These are phyloP conservation scores for Gasterosteus nipponicus DNA, from an alignment of 2,113 vertebrate species.

Conservation along the genomic window DNA sequence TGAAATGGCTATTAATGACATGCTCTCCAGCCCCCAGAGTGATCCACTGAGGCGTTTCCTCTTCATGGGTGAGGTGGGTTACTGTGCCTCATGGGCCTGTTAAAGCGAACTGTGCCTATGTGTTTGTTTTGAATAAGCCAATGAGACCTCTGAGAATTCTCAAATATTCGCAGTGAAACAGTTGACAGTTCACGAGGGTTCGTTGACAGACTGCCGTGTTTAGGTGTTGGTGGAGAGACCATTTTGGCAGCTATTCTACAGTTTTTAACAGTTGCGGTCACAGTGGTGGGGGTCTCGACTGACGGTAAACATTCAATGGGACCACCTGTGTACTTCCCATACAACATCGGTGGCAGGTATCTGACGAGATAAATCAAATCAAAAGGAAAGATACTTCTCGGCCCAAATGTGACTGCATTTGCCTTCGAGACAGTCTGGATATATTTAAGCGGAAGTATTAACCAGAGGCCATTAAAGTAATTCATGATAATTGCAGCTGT, in stretches of 20 bases:
- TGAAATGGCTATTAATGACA: conserved; percentile 72
- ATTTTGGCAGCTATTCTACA: neutral
- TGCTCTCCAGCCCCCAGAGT: conserved; percentile 49
- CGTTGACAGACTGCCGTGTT: conserved; percentile 21
- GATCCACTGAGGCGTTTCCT: conserved; percentile 60
- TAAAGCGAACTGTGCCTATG: conserved; percentile 65
- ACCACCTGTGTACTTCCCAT: neutral
- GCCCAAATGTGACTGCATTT: conserved; percentile 46
- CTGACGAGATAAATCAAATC: conserved; percentile 45
- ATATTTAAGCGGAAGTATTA: conserved; percentile 61
- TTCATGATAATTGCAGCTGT: conserved; percentile 66
- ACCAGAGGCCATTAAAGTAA: conserved; percentile 62
- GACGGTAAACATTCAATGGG: neutral
- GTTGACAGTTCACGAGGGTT: conserved; percentile 31
- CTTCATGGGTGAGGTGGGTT: conserved; percentile 62
- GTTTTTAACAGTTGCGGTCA: neutral
- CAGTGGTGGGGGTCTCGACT: neutral
- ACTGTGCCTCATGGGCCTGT: conserved; percentile 54
- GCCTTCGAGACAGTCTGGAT: conserved; percentile 54
- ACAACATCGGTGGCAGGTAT: conserved; percentile 8
- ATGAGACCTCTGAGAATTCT: conserved; percentile 47
- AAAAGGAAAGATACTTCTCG: conserved; percentile 42
- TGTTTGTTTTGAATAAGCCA: conserved; percentile 66
- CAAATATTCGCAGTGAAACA: conserved; percentile 31
- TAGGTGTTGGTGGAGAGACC: neutral